phyloP scores from a whole-genome alignment of 2,888 invertebrate genomes.

The Myopa tessellatipennis region DNA sequence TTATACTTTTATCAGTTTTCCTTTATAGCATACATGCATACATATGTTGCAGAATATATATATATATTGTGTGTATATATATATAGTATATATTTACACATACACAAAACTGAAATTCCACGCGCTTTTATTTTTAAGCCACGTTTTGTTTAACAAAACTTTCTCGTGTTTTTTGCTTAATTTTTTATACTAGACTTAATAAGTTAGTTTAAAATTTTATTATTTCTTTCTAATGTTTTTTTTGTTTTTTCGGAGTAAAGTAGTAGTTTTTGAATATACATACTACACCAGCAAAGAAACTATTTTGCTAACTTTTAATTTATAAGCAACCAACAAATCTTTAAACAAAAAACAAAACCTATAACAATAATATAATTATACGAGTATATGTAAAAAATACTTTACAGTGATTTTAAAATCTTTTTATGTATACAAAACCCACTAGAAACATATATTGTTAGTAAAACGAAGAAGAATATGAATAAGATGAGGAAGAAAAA shows the following conservation, averaged over 20 bases:
- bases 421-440: constrained; percentile 25
- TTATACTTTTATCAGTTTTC: constrained; percentile 10
- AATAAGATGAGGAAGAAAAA: not conserved
- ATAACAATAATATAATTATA: not conserved
- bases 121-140: constrained; percentile 50
- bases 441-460: constrained; percentile 29
- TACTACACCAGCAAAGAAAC: not conserved
- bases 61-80: constrained; percentile 4
- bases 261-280: not conserved
- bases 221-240: constrained; percentile 11
- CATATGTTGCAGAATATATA: not conserved
- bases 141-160: constrained; percentile 36
- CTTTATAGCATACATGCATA: not conserved
- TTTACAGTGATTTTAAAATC: constrained; percentile 33
- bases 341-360: constrained; percentile 5
- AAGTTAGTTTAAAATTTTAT: constrained; percentile 21
- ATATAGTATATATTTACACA: constrained; percentile 41
- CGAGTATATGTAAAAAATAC: constrained; percentile 9
- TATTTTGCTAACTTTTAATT: not conserved
- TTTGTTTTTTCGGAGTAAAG: not conserved
- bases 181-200: constrained; percentile 48
- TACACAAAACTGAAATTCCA: constrained; percentile 50
- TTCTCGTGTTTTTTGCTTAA: constrained; percentile 45
- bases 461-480: not conserved
- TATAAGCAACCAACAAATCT: constrained; percentile 2